A percentile compares a stretch with the other conserved stretches of the same genome.
Evolutionary conservation across 2,797 vertebrate species (phyloP).

Genomic region (Sciurus carolinensis): DNA sequence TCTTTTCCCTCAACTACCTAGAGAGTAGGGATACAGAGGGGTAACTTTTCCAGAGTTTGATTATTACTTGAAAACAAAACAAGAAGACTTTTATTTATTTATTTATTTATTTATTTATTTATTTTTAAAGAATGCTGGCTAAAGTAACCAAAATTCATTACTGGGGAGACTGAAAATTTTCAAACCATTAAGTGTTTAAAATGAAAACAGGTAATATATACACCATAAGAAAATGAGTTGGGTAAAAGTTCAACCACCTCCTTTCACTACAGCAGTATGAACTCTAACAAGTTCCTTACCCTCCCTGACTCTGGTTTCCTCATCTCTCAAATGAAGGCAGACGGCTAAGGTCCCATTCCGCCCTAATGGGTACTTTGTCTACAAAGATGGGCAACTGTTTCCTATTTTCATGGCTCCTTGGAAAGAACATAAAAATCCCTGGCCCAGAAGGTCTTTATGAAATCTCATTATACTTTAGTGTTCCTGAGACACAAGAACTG

Average conservation of each 20-base stretch:
- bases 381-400: conserved; percentile 45
- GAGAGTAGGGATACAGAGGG: not conserved
- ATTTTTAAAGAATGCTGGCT: not conserved
- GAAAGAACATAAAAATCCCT: conserved; percentile 23
- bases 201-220: conserved; percentile 44
- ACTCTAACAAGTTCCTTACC: not conserved
- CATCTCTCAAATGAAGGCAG: not conserved
- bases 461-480: not conserved
- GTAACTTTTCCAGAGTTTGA: conserved; percentile 19
- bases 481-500: not conserved
- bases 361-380: not conserved
- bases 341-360: not conserved
- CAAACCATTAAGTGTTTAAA: conserved; percentile 34
- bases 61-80: not conserved
- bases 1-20: conserved; percentile 54
- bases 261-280: not conserved
- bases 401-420: conserved; percentile 30
- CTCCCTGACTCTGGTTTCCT: not conserved
- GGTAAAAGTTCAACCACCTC: not conserved
- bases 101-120: too few relatives aligned
- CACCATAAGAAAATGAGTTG: not conserved
- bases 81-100: not conserved
- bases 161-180: conserved; percentile 33
- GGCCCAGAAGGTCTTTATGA: not conserved
- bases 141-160: conserved; percentile 63